These are phyloP conservation scores for Drosophila trapezifrons DNA, from an alignment of 1,140 invertebrate genomes.

Conservation along the genomic window DNA sequence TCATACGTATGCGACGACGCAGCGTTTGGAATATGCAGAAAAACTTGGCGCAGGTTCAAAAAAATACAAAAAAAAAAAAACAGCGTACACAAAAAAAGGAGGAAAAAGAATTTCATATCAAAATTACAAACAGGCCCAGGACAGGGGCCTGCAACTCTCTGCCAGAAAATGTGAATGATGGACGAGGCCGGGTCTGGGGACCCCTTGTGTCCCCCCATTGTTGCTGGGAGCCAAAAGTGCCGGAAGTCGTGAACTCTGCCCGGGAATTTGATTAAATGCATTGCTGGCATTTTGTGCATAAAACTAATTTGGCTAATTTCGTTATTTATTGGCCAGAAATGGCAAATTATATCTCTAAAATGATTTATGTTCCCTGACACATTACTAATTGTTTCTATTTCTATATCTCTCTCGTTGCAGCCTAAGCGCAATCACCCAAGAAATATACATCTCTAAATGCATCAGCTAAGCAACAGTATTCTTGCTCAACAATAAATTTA, in stretches of 20 bases:
- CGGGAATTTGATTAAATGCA: conserved; percentile 75
- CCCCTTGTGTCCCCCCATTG: conserved; percentile 4
- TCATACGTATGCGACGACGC: conserved; percentile 23
- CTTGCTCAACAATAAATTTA: conserved; percentile 73
- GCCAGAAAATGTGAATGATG: conserved; percentile 56
- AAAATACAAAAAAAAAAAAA: conserved; percentile 15
- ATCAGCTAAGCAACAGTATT: conserved; percentile 76
- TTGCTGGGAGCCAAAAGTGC: conserved; percentile 54
- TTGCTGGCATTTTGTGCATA: conserved; percentile 53
- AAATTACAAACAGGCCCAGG: conserved; percentile 71
- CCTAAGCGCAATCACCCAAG: conserved; percentile 18
- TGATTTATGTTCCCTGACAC: conserved; percentile 25
- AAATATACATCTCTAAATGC: conserved; percentile 47
- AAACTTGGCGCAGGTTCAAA: conserved; percentile 80
- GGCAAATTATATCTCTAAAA: conserved; percentile 17
- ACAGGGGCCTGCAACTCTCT: conserved; percentile 41
- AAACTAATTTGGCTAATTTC: conserved; percentile 72
- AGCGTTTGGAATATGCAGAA: conserved; percentile 66
- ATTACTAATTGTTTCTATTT: conserved; percentile 27
- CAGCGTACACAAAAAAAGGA: conserved; percentile 14
- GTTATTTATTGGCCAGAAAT: conserved; percentile 50
- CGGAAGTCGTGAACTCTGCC: conserved; percentile 61
- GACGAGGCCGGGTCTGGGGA: conserved; percentile 51
- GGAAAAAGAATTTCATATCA: conserved; percentile 64
- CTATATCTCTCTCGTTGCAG: conserved; percentile 53